Evolutionary conservation across 2,888 invertebrate species (phyloP).

Genomic region (Ornithoptera priamus): DNA sequence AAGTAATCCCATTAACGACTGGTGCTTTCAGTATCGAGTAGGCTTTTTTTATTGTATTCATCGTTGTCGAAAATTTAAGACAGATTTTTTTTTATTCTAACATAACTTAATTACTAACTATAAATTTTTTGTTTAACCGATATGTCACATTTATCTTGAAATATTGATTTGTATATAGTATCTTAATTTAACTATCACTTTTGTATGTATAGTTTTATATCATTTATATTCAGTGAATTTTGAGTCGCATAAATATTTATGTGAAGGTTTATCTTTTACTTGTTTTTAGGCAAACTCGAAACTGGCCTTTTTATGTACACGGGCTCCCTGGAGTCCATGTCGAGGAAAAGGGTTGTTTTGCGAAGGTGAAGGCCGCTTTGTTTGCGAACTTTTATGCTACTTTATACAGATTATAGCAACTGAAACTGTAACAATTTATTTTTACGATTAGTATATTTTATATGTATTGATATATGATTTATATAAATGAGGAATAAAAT

Average conservation of each 20-base stretch:
- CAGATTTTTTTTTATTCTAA: constrained; percentile 23
- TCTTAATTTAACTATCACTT: constrained; percentile 7
- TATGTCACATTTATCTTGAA: too few species aligned
- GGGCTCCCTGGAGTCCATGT: constrained; percentile 26
- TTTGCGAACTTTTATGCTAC: constrained; percentile 33
- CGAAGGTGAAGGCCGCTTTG: constrained; percentile 50
- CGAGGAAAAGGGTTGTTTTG: constrained; percentile 28
- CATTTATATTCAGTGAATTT: constrained; percentile 8
- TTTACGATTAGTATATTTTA: constrained; percentile 17
- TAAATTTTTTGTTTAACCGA: too few species aligned
- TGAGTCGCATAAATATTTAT: constrained; percentile 21
- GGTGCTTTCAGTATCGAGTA: constrained; percentile 38
- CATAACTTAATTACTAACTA: not conserved
- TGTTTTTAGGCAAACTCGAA: constrained; percentile 18
- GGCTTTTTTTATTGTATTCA: constrained; percentile 45
- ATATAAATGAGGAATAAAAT: too few species aligned
- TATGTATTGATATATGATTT: too few species aligned
- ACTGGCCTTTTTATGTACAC: constrained; percentile 8
- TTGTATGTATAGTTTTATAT: not conserved
- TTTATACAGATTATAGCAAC: constrained; percentile 4
- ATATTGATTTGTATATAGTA: not conserved
- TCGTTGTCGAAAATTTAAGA: constrained; percentile 31
- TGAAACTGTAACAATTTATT: constrained; percentile 4
- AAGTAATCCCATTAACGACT: constrained; percentile 50
- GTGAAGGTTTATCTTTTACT: constrained; percentile 13